phyloP scores from a whole-genome alignment of 2,113 vertebrate genomes.

The Anarrhichthys ocellatus region DNA sequence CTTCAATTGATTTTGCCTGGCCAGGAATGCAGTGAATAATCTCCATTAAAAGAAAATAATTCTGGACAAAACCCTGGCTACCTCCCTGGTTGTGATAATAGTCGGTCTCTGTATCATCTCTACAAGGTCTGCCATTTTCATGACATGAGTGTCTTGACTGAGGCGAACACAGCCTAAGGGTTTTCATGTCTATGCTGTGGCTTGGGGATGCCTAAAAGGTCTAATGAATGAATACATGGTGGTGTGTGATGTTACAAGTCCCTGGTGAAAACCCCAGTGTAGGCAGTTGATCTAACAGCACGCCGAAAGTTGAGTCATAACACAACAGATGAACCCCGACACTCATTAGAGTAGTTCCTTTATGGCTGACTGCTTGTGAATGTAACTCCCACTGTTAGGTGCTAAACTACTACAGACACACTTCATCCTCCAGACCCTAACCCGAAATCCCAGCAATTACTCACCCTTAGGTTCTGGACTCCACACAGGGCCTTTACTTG shows the following conservation, averaged over 20 bases:
- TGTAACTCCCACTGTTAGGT: neutral
- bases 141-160: neutral
- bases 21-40: neutral
- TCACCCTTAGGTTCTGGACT: neutral
- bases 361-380: neutral
- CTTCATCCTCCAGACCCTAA: neutral
- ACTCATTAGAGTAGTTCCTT: slow-evolving; percentile 18
- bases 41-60: neutral
- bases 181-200: neutral
- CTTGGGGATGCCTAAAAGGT: neutral
- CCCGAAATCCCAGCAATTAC: neutral
- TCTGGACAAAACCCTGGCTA: neutral
- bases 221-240: neutral
- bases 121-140: neutral
- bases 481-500: neutral
- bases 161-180: neutral
- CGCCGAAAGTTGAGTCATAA: slow-evolving; percentile 39
- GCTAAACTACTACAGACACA: neutral
- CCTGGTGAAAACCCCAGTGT: slow-evolving; percentile 23
- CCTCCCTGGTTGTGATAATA: neutral
- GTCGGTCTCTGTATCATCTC: slow-evolving; percentile 7
- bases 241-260: neutral
- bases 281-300: neutral
- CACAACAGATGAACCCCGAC: neutral
- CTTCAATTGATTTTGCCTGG: neutral